Base-by-base conservation (phyloP, 1,140 invertebrate species). In the Pseudomyrmex sp. region DNA sequence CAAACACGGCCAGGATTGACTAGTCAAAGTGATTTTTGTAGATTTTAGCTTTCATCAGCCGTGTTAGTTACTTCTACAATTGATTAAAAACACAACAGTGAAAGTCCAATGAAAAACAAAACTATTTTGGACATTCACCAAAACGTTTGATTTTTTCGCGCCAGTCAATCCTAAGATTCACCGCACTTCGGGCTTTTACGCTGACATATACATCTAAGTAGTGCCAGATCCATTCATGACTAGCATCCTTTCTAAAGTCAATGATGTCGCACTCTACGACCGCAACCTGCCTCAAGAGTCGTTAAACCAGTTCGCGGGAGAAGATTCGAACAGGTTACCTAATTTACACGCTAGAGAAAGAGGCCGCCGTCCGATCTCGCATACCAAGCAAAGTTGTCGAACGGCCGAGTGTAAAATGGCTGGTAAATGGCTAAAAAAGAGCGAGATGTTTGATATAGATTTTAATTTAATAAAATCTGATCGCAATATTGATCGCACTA, bases 281-380 rank as follows among this genome's bases (percentile, higher is more conserved):
- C 73, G 68, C 82, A 88, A 91, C 91, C 88, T 91, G 85, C 80
- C 87, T 84, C 87, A 86, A 89, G 69, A 88, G 80, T 88, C 73
- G 89, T 66, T 72, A 91, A 92, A 92, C 89, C 90, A 89, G 90
- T 92, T 90, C 80, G 63, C 13, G 52, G 58, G 76, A 79, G 69
- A 65, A 90, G 88, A 90, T 89, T 84, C 63, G 68, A 82, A 88
- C 86, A 87, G 75, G 87, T 91, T 91, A 89, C 87, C 89, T 90
- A 88, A 92, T 92, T 90, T 90, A 69, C 77, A 82, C 75, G 75
- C 56, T 65, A 10, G 82, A 1, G 44, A 56, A 5, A 48, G 26
- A 8, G 58, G 58, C 8, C 18, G 44, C 23, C 48, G 8, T 4
- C 23, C 35, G 5, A 35, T 76, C 74, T 76, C 58, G 58, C 73